A percentile compares a stretch with the other conserved stretches of the same genome.
Conservation (phyloP, 2,888 invertebrate genomes). For the Lithophane semibrunnea region DNA sequence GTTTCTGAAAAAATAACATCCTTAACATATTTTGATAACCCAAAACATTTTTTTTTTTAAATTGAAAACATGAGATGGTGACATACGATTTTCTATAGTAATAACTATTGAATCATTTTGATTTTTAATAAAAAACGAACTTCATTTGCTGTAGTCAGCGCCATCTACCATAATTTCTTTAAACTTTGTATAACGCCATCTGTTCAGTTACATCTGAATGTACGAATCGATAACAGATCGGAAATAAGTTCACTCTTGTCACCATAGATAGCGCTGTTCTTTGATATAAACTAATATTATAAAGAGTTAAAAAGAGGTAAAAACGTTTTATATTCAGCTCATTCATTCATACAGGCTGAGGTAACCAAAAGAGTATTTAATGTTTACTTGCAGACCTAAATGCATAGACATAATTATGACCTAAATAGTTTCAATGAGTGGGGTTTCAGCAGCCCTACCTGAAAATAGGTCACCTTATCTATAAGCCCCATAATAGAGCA, state of each 20-base stretch:
- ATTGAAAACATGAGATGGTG: no score
- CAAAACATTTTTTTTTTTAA: no score
- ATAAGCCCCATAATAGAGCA: background rate
- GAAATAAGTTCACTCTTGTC: background rate
- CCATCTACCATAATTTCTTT: slow-evolving; percentile 10
- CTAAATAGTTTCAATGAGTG: background rate
- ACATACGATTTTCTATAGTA: no score
- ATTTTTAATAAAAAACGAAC: background rate
- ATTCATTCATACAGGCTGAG: background rate
- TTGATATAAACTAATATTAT: background rate
- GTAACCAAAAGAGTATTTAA: background rate
- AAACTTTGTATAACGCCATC: slow-evolving; percentile 31
- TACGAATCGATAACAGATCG: slow-evolving; percentile 17
- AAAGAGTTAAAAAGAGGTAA: no score
- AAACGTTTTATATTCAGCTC: background rate
- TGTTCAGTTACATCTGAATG: background rate
- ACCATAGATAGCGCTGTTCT: slow-evolving; percentile 12
- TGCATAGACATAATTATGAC: background rate
- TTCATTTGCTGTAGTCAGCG: background rate
- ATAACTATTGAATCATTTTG: no score
- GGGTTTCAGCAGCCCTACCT: background rate
- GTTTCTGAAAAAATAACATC: no score
- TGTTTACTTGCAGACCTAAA: background rate
- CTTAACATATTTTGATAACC: no score
- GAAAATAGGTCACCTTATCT: background rate